These are phyloP conservation scores for Lordiphosa andalusiaca DNA, from an alignment of 2,888 invertebrate genomes.

Conservation along the genomic window DNA sequence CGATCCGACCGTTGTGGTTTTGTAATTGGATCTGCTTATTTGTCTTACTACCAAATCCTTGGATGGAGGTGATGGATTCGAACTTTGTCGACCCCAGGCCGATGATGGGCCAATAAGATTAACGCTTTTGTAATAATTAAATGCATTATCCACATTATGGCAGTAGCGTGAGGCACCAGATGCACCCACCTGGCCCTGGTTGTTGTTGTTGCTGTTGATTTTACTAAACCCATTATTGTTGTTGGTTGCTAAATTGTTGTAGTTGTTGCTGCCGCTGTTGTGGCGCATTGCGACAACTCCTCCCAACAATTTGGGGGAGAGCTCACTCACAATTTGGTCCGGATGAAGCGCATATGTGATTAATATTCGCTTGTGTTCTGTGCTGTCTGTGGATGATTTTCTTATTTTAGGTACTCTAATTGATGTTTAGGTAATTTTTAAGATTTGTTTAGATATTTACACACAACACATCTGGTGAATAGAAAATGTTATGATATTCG, in stretches of 20 bases:
- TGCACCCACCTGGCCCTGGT: conserved; percentile 20
- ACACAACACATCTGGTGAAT: conserved; percentile 28
- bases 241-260: conserved; percentile 22
- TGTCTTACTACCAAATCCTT: conserved; percentile 30
- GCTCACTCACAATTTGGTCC: conserved; percentile 15
- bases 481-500: conserved; percentile 20
- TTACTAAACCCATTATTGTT: conserved; percentile 28
- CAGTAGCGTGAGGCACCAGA: conserved; percentile 29
- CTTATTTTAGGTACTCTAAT: conserved; percentile 15
- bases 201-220: conserved; percentile 10
- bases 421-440: conserved; percentile 22
- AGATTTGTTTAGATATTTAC: background rate
- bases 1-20: conserved; percentile 29
- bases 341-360: conserved; percentile 2
- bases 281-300: conserved; percentile 40
- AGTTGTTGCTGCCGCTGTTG: conserved; percentile 35
- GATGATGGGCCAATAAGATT: conserved; percentile 9
- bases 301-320: too few species aligned
- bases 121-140: conserved; percentile 51
- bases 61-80: conserved; percentile 26
- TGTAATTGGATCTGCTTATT: conserved; percentile 32
- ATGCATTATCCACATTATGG: conserved; percentile 49
- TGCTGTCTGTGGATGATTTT: conserved; percentile 30
- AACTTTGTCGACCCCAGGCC: conserved; percentile 39
- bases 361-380: conserved; percentile 15